Evolutionary conservation across 2,888 invertebrate species (phyloP), one percentile per base, ranked within the genome.

Genomic region (Cephus rjabovi): DNA sequence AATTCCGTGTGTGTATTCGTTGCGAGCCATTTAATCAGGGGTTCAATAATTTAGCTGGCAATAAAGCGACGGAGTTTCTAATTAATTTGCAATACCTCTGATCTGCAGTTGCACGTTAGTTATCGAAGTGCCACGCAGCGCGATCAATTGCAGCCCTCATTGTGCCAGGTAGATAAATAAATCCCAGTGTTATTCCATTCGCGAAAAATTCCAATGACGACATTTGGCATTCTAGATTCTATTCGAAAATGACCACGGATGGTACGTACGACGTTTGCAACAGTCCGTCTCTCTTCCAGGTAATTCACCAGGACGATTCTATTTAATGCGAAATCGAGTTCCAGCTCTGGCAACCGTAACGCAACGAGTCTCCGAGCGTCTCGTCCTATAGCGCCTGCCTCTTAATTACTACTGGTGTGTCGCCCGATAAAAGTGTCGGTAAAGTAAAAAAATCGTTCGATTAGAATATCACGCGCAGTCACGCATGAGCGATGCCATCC

Each of bases 1-100:
- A 23, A 56, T 56, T 23, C 23, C 31, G 56, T 77, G 74, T 77
- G 74, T 76, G 75, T 82, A 83, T 85, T 81, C 81, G 83, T 82
- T 80, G 81, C 79, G 77, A 77, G 82, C 78, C 82, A 84, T 87
- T 88, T 86, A 87, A 86, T 86, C 84, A 81, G 79, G 77, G 78
- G 69, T 34, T 74, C 79, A 81, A 84, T 84, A 81, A 83, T 81
- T 81, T 73, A 37, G 30, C 31, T 81, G 31, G 23, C 79, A 83
- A 84, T 85, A 85, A 83, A 81, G 80, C 76, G 73, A 73, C 75
- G 73, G 31, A 69, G 77, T 80, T 80, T 81, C 79, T 84, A 84
- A 85, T 86, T 86, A 81, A 85, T 85, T 80, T 81, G 79, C 75
- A 73, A 74, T 73, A 74, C 73, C 69, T 69, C 37, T 70, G 77